Base-by-base conservation (phyloP, 2,888 invertebrate species). In the Trichopoda pennipes region DNA sequence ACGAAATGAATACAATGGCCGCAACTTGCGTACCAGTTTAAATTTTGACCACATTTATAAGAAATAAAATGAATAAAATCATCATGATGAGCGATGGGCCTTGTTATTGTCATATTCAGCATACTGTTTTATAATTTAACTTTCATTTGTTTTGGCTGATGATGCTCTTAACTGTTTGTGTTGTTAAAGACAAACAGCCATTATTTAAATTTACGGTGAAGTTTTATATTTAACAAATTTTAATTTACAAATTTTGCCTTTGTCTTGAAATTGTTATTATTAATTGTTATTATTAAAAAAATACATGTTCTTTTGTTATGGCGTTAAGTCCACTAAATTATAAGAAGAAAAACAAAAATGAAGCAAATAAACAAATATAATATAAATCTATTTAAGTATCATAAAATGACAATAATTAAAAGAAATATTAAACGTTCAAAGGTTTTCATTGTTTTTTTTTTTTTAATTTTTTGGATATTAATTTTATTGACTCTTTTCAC, bases 1-100 rank as follows among this genome's bases (percentile, higher is more conserved):
- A 82, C 75, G 79, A 82, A 78, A 72, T 76, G 61, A 82, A 76
- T 82, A 82, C 79, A 82, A 79, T 76, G 82, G 82, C 82, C 75
- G 72, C 70, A 66, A 82, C 82, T 72, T 73, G 79, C 79, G 82
- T 79, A 82, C 82, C 79, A 82, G 79, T 72, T 82, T 79, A 58
- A 44, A 79, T 44, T 72, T 82, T 79, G 82, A 79, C 82, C 75
- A 82, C 79, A 79, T 75, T 79, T 64, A 66, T 69, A 69, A 77
- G 53, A 58, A 64, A 68, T 38, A 38, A 58, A 70, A 64, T 21
- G 8, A 28, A 66, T 73, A 58, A 58, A 70, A 72, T 21, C 63
- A 42, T 56, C 38, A n/a, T 69, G 55, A 77, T 58, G 19, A 9
- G 47, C 9, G 8, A 14, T 60, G 47, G 23, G 17, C 42, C 23